Base-by-base conservation (phyloP, 2,888 invertebrate genomes). In the Anoncus sp. region DNA sequence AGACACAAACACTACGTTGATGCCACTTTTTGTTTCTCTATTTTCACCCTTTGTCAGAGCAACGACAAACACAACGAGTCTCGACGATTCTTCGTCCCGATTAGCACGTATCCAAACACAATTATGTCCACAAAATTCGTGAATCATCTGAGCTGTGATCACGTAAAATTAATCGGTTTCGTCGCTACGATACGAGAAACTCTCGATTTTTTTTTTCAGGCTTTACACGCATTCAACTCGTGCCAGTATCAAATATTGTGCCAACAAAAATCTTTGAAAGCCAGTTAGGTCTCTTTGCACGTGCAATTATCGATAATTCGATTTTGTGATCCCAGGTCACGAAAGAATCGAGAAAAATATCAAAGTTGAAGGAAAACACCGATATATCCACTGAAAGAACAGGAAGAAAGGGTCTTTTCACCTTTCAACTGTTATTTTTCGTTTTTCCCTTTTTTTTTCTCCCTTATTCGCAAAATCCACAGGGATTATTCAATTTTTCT, bases 141-240 rank as follows among this genome's bases (percentile, higher is more conserved):
- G 59, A 60, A 69, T 62, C 67, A 69, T 67, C 53, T 53, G 67
- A 60, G 35, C 60, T 22, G 12, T 31, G 16, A 43, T 38, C 57
- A 38, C 57, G 40, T 40, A 24, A 53, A 24, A 53, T 38, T 65
- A 4, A n/a, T 14, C 51, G 35, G 20, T 57, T 27, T 31, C 14
- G 12, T 35, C 43, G 31, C 27, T 24, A 60, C 47, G n/a, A 10
- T 45, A 7, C 24, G 22, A 49, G 35, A 69, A 45, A 47, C 6
- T 16, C 45, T 47, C 31, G 31, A 18, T 9, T 14, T 62, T 47
- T 31, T 40, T 27, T 16, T 27, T 16, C 16, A 27, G 16, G 2
- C 10, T 16, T 43, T 59, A 27, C 18, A 10, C 16, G 35, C 38
- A 35, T 27, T 24, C n/a, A 16, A 45, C 27, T 27, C 40, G 12